Base-by-base conservation (phyloP, 2,797 vertebrate genomes). In the Pseudopleuronectes americanus region DNA sequence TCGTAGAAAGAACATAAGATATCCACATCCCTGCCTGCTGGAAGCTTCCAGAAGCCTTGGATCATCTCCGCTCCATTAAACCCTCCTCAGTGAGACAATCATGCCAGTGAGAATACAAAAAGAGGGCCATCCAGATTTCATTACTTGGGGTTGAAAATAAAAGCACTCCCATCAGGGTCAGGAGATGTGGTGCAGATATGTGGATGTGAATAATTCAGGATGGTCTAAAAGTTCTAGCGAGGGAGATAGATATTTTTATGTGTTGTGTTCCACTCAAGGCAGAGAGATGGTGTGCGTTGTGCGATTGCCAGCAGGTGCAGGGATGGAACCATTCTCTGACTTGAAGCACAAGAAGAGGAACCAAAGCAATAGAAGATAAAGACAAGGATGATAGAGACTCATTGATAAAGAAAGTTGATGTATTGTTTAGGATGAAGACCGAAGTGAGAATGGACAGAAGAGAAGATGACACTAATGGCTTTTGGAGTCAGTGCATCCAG, bases 181-280 rank as follows among this genome's bases (percentile, higher is more conserved):
- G 71, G 69, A 23, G 80, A 84, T 84, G 85, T 80, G 79, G 69
- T 43, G 80, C 83, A 86, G 88, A 92, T 88, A 89, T 85, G 64
- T 59, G 72, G 21, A 43, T 14, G 73, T 95, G 62, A 94, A 94
- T 94, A 85, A 94, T 95, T 93, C 84, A 94, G 58, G 19, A 47
- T 36, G 58, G 81, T 85, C 78, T 92, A 85, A 93, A 90, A 92
- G 87, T 87, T 80, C 62, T 66, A 65, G 84, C 74, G 69, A 53
- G 77, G 61, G 57, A 80, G 73, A 80, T 45, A 31, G 68, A 88
- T 78, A 76, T 85, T 82, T 87, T 87, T 81, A 83, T 83, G 76
- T 68, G 71, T 76, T 85, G 74, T 64, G 76, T 91, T 90, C 89
- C 79, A 81, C 82, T 65, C 55, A 43, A 84, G 70, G 78, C 75